Evolutionary conservation across 2,888 invertebrate genomes (phyloP).

Genomic region (Philonicus albiceps): DNA sequence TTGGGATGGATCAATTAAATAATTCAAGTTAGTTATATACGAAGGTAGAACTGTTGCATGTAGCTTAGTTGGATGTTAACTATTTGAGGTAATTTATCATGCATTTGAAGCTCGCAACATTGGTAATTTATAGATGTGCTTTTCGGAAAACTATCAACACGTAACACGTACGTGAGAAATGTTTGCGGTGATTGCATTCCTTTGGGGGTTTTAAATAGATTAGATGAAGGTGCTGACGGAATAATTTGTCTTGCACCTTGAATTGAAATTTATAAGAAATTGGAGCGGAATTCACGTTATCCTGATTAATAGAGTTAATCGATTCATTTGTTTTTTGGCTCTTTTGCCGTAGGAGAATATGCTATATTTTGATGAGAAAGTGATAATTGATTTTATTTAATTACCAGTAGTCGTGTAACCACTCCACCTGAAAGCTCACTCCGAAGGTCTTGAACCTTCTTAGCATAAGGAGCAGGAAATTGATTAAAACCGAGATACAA

Average conservation of each 20-base stretch:
- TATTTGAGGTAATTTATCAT: not conserved
- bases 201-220: not conserved
- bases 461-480: not conserved
- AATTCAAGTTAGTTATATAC: not conserved
- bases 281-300: not conserved
- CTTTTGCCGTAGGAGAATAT: not conserved
- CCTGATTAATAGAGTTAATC: not conserved
- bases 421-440: not conserved
- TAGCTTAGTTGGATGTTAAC: not conserved
- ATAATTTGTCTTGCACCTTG: not conserved
- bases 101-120: not conserved
- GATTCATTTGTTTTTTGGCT: not conserved
- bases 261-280: not conserved
- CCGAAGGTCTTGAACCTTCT: not conserved
- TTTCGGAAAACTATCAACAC: not conserved
- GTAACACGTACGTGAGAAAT: not conserved
- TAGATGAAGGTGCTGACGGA: not conserved
- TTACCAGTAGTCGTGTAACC: not conserved
- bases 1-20: not conserved
- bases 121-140: not conserved
- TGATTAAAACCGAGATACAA: not conserved
- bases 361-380: not conserved
- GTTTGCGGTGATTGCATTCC: not conserved
- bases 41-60: not conserved
- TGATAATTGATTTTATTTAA: not conserved